Evolutionary conservation across 2,113 vertebrate species (phyloP), one percentile per base, ranked within the genome.

Genomic region (Ophthalmolycus amberensis): DNA sequence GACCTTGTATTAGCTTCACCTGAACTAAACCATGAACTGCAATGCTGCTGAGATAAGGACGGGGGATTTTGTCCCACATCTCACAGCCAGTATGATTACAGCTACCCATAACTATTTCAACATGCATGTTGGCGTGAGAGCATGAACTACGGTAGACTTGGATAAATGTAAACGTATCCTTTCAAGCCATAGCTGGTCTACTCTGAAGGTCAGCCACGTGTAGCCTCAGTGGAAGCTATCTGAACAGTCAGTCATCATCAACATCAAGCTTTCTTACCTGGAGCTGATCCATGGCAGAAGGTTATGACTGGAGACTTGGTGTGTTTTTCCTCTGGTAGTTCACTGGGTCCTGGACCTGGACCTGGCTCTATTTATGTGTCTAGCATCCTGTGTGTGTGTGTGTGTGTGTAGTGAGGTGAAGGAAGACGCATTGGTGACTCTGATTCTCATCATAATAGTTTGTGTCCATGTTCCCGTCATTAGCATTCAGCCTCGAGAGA

Each of bases 401-500:
- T 34, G 34, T 10, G 10, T 14, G 68, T 65, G 8, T 76, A 44
- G 42, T 34, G 5, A 1, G 56, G 29, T 29, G 48, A 8, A n/a
- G 56, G 42, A 60, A n/a, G 25, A 4, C 38, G 11, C 25, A 1
- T 46, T 68, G 44, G 5, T 68, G 48, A 50, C 18, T 72, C 58
- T 62, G 16, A 22, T 65, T 75, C 4, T n/a, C n/a, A 64, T 83
- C 44, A 76, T 72, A 73, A 79, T 64, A 42, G 11, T 68, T 63
- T 64, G 12, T 60, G 32, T 38, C 60, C 59, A 18, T 34, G 12
- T 74, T 71, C 42, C 79, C 16, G 52, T 67, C 75, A 93, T 94
- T 86, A 90, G 52, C 86, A 81, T 89, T 89, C 20, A 85, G 63
- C 95, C 93, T 94, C 94, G 94, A 85, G 16, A 66, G 29, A 80